Evolutionary conservation across 2,113 vertebrate species (phyloP).

Genomic region (Lophura nycthemera): DNA sequence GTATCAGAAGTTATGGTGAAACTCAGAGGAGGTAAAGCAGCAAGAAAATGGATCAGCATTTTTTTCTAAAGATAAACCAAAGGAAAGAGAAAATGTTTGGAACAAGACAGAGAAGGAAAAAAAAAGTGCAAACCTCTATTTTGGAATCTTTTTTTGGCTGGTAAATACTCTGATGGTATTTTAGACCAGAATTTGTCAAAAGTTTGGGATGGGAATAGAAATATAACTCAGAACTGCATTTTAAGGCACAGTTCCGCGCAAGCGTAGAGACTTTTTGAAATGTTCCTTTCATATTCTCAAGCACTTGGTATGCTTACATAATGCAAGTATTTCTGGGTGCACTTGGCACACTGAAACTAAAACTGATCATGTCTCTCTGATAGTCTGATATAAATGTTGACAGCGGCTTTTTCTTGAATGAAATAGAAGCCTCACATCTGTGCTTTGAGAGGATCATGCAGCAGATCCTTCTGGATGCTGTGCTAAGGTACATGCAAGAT

Average conservation of each 20-base stretch:
- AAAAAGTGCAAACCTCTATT: background rate
- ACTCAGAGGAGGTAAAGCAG: background rate
- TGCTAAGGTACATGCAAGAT: too few relatives aligned
- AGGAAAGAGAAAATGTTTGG: background rate
- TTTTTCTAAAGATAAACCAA: background rate
- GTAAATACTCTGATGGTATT: background rate
- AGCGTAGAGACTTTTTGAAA: background rate
- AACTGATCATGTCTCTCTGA: conserved; percentile 22
- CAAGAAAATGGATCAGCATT: background rate
- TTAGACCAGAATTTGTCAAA: background rate
- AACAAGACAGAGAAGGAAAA: rapidly evolving
- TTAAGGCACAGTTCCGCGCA: conserved; percentile 13
- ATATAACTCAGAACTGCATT: background rate
- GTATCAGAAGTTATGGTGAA: background rate
- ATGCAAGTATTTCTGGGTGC: background rate
- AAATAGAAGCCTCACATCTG: background rate
- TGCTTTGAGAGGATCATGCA: too few relatives aligned
- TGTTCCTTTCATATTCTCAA: background rate
- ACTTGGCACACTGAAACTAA: conserved; percentile 20
- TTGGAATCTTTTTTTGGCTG: background rate
- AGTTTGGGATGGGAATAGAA: background rate
- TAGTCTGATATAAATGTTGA: conserved; percentile 37
- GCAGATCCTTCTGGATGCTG: too few relatives aligned
- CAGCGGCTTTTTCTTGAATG: background rate
- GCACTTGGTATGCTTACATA: conserved; percentile 31